phyloP scores from a whole-genome alignment of 2,888 invertebrate species.

The Drosophila bunnanda region DNA sequence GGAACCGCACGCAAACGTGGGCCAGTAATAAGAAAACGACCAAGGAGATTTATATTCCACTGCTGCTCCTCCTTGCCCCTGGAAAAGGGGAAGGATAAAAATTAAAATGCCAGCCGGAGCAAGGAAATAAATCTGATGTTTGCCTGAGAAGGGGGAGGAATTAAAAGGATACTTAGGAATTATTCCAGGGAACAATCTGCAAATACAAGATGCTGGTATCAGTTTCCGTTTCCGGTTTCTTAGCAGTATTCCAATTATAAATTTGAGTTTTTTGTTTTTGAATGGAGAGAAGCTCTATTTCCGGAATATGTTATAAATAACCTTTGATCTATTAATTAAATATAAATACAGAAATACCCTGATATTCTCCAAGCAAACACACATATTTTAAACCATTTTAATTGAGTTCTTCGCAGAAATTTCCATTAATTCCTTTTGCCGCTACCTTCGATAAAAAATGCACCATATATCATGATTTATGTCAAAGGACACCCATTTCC shows the following conservation, averaged over 20 bases:
- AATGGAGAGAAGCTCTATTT: no score
- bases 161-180: constrained; percentile 33
- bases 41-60: constrained; percentile 55
- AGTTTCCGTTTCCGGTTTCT: constrained; percentile 3
- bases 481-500: constrained; percentile 31
- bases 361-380: neutral
- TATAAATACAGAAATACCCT: neutral
- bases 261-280: neutral
- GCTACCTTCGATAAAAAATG: constrained; percentile 20
- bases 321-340: neutral
- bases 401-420: neutral
- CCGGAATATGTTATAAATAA: neutral
- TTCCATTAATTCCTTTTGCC: constrained; percentile 5
- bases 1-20: constrained; percentile 60
- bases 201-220: constrained; percentile 1
- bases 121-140: constrained; percentile 15
- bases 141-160: constrained; percentile 2
- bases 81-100: constrained; percentile 22
- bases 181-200: constrained; percentile 14
- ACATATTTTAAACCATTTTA: neutral
- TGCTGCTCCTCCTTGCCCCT: constrained; percentile 13
- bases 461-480: constrained; percentile 61
- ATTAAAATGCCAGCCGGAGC: constrained; percentile 27
- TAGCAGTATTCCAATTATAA: neutral
- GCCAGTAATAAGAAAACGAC: constrained; percentile 29